phyloP scores from a whole-genome alignment of 2,797 vertebrate species.

The Sandelia bainsii region DNA sequence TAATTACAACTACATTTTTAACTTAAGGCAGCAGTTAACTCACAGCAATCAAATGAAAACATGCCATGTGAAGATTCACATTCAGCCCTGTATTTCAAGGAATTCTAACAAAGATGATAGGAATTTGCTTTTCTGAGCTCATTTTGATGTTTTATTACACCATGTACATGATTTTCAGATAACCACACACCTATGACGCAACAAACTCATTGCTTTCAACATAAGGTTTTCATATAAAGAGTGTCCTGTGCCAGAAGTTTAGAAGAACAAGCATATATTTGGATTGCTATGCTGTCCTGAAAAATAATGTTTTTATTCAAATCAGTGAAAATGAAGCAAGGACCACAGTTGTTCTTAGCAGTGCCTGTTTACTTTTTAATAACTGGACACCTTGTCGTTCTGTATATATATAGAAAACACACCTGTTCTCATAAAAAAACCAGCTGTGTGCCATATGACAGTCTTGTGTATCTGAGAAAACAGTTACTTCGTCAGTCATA shows the following conservation, averaged over 20 bases:
- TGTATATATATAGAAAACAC: conserved; percentile 32
- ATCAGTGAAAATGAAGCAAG: not conserved
- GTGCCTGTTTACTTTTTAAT: conserved; percentile 15
- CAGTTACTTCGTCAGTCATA: not conserved
- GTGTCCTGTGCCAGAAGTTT: not conserved
- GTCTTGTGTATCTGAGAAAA: not conserved
- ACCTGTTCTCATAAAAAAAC: conserved; percentile 18
- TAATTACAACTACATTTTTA: not conserved
- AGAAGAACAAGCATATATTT: not conserved
- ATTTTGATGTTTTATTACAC: conserved; percentile 4
- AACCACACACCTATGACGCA: not conserved
- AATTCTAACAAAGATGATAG: not conserved
- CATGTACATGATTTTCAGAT: not conserved
- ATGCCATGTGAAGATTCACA: not conserved
- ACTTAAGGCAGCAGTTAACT: not conserved
- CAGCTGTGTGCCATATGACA: not conserved
- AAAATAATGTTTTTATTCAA: not conserved
- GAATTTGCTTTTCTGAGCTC: conserved; percentile 16
- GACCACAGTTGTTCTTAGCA: not conserved
- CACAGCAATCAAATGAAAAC: conserved; percentile 2
- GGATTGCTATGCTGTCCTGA: not conserved
- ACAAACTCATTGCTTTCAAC: not conserved
- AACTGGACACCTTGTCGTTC: conserved; percentile 5
- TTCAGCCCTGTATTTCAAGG: not conserved
- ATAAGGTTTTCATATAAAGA: conserved; percentile 3